Evolutionary conservation across 2,113 vertebrate genomes (phyloP).

Genomic region (Rafetus swinhoei): DNA sequence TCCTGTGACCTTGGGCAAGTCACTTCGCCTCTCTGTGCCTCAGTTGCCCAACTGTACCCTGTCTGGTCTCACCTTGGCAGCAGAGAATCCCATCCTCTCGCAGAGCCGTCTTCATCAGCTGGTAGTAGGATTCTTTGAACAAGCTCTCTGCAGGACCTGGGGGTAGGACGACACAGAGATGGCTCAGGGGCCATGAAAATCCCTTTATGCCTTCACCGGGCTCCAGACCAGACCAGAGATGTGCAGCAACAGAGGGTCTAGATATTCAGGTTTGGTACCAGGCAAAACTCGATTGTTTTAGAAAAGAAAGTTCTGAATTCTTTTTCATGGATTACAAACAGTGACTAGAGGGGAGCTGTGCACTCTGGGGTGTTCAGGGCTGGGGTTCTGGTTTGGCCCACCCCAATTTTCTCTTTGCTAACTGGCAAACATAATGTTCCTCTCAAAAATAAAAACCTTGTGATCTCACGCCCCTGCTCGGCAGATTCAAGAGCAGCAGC

Average conservation of each 20-base stretch:
- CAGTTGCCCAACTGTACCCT: not conserved
- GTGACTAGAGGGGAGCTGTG: not conserved
- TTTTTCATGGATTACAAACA: not conserved
- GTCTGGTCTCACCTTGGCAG: slow-evolving; percentile 89
- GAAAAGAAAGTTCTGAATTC: not conserved
- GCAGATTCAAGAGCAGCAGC: not conserved
- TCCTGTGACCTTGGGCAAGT: not conserved
- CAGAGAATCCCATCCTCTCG: slow-evolving; percentile 93
- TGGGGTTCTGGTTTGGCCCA: not conserved
- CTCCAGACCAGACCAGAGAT: not conserved
- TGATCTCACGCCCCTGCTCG: not conserved
- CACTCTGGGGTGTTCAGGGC: not conserved
- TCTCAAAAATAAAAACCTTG: not conserved
- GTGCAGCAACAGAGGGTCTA: not conserved
- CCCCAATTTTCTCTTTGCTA: not conserved
- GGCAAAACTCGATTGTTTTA: not conserved
- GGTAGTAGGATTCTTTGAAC: slow-evolving; percentile 98
- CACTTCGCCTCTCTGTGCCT: not conserved
- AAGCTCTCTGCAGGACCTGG: slow-evolving; percentile 95
- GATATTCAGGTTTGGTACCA: not conserved
- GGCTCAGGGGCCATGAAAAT: not conserved
- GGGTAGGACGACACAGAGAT: not conserved
- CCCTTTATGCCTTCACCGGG: not conserved
- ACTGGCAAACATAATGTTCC: not conserved
- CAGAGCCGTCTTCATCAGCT: slow-evolving; percentile 96